These are phyloP conservation scores for Acipenser ruthenus DNA, from an alignment of 2,797 vertebrate genomes.

Conservation along the genomic window DNA sequence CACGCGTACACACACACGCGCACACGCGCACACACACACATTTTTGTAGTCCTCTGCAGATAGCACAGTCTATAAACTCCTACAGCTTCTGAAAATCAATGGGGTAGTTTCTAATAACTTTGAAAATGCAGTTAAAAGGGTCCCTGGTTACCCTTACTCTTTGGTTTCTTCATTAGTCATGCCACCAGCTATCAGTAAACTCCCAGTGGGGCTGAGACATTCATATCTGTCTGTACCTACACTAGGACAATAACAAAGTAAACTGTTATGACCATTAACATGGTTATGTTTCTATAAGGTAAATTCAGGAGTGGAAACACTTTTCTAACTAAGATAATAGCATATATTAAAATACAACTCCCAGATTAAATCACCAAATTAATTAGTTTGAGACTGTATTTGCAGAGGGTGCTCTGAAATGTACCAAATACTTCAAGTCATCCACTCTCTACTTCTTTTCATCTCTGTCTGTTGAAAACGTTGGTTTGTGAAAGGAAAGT, in stretches of 20 bases:
- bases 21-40: no score
- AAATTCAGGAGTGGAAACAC: slow-evolving; percentile 44
- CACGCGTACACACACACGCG: no score
- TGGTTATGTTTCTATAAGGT: slow-evolving; percentile 62
- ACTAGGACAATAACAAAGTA: slow-evolving; percentile 9
- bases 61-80: no score
- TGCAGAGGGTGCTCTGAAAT: slow-evolving; percentile 35
- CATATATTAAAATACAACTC: slow-evolving; percentile 61
- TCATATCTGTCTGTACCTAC: no score
- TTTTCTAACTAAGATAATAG: slow-evolving; percentile 47
- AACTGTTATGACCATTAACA: slow-evolving; percentile 56
- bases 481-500: slow-evolving; percentile 3
- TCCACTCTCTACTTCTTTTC: slow-evolving; percentile 48
- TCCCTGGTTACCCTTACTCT: no score
- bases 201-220: no score
- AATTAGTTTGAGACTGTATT: slow-evolving; percentile 42
- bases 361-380: slow-evolving; percentile 65
- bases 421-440: slow-evolving; percentile 33
- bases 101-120: no score
- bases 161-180: no score
- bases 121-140: no score
- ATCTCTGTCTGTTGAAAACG: slow-evolving; percentile 24
- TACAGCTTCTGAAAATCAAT: no score
- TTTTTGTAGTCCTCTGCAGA: no score
- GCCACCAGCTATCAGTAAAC: no score